These are phyloP conservation scores for Pangasius djambal DNA, from an alignment of 2,797 vertebrate genomes.

Conservation along the genomic window DNA sequence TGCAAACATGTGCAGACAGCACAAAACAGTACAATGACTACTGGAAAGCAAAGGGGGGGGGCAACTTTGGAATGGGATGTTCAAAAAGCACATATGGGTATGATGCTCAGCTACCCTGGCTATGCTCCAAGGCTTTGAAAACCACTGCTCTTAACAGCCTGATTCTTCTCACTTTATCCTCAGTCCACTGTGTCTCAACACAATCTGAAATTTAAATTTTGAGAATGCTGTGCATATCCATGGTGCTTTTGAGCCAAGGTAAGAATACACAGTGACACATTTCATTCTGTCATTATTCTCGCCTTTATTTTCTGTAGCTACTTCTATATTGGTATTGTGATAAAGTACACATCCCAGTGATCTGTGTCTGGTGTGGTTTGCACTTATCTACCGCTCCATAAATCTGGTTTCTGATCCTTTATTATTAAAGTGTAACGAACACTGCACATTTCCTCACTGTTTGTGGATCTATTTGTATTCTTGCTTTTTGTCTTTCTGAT, in stretches of 20 bases:
- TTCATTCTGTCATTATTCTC: background rate
- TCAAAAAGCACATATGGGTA: background rate
- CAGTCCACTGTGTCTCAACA: background rate
- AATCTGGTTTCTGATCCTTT: background rate
- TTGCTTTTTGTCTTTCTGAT: background rate
- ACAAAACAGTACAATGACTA: too few relatives aligned
- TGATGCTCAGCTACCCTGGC: background rate
- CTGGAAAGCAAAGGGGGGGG: too few relatives aligned
- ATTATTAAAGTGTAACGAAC: background rate
- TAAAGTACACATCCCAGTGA: background rate
- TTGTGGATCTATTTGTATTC: slow-evolving; percentile 4
- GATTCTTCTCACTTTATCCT: background rate
- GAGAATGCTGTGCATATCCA: background rate
- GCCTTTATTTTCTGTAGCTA: background rate
- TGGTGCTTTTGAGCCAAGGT: background rate
- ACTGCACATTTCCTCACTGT: background rate
- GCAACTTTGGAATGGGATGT: too few relatives aligned
- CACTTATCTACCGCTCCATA: background rate
- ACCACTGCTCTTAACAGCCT: background rate
- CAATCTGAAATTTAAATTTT: background rate
- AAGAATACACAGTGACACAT: background rate
- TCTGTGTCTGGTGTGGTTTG: background rate
- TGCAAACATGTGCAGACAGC: too few relatives aligned
- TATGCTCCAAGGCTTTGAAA: background rate
- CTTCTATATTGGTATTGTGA: background rate